Evolutionary conservation across 2,797 vertebrate genomes (phyloP), one percentile per base, ranked within the genome.

Genomic region (Acridotheres tristis): DNA sequence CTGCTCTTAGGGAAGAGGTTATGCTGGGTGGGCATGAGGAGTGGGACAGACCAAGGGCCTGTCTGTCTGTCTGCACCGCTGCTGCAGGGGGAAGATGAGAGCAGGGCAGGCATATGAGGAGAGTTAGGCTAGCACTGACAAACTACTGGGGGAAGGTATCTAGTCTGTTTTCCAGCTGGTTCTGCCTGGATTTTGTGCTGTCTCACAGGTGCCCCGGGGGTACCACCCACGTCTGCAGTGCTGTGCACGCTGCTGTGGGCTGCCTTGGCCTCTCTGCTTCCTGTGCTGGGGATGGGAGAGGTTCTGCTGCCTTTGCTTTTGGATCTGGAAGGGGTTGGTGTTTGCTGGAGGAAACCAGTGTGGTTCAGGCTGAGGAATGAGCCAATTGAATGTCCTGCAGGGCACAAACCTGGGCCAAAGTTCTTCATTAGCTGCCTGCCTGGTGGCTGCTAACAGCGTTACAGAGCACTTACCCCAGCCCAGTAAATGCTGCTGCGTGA

Each of bases 371-470:
- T 50, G 40, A 83, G 57, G 53, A 91, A 47, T 1, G 15, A 84
- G 40, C 11, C 1, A 6, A 3, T 2, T 5, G 8, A 42, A 32
- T 42, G 21, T 88, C 42, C 42, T 62, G 48, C 76, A 79, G 81
- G 57, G 34, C 2, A 3, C 67, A 62, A 82, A 69, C 42, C 16
- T 19, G 21, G 53, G 29, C 62, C 67, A 71, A 38, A 89, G 50
- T 58, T 93, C 80, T 50, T 78, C 38, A 6, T 67, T 30, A 71
- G 62, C 38, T 71, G 43, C 77, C 63, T 59, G 63, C 16, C 30
- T 67, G 58, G 53, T 45, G 54, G 38, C 81, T 67, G 67, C 34
- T 67, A 7, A 12, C 3, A 5, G 58, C 0, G 0, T 68, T 38
- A 11, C 0, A 1, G 30, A 67, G 67, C 54, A 22, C 25, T 6